These are phyloP conservation scores for Bilobella aurantiaca DNA, from an alignment of 1,140 invertebrate genomes.

Conservation along the genomic window DNA sequence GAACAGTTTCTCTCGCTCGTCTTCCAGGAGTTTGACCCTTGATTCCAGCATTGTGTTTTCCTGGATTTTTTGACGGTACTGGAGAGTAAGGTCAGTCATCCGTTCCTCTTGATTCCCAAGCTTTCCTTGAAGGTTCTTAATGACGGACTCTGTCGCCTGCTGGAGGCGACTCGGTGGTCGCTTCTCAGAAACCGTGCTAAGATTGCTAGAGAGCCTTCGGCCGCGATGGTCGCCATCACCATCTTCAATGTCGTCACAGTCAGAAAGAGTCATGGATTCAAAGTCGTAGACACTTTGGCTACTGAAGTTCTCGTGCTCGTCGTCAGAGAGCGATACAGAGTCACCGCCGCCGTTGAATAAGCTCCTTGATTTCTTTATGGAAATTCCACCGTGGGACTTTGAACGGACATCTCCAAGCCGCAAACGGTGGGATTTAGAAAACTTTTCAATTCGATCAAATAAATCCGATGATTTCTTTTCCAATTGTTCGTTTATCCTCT, in stretches of 20 bases:
- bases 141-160: constrained; percentile 32
- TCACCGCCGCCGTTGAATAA: neutral
- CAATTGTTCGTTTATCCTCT: constrained; percentile 23
- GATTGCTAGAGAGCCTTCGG: neutral
- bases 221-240: neutral
- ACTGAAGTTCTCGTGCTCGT: neutral
- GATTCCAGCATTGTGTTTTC: constrained; percentile 33
- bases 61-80: constrained; percentile 33
- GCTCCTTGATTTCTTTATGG: neutral
- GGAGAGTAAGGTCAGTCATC: constrained; percentile 27
- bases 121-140: constrained; percentile 30
- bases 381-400: neutral
- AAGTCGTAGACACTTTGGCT: neutral
- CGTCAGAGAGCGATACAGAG: neutral
- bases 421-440: neutral
- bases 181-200: neutral
- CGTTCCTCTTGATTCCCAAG: constrained; percentile 27
- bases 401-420: neutral
- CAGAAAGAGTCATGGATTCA: neutral
- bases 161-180: constrained; percentile 20
- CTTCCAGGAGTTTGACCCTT: constrained; percentile 28
- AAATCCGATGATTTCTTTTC: constrained; percentile 27
- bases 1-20: constrained; percentile 28
- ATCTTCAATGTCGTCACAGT: neutral
- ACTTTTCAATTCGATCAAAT: constrained; percentile 29